phyloP scores from a whole-genome alignment of 2,888 invertebrate genomes.

The Parthenolecanium corni region DNA sequence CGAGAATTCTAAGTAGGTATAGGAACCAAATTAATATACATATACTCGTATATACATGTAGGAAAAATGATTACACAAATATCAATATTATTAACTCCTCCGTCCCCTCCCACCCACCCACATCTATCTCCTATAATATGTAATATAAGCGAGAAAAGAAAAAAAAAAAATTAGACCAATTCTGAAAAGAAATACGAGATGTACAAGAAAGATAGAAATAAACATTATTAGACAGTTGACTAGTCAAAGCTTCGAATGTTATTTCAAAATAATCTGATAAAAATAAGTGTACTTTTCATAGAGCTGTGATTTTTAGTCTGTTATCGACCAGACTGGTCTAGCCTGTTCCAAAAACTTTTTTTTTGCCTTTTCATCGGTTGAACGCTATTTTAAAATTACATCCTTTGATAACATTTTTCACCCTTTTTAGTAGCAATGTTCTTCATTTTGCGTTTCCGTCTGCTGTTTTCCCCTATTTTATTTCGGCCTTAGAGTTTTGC shows the following conservation, averaged over 20 bases:
- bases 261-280: conserved; percentile 23
- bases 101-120: too few relatives aligned
- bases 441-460: conserved; percentile 9
- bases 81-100: too few relatives aligned
- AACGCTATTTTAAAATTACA: conserved; percentile 23
- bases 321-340: conserved; percentile 23
- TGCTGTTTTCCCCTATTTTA: background rate
- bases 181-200: too few relatives aligned
- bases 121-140: too few relatives aligned
- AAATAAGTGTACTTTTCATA: conserved; percentile 12
- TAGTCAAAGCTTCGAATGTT: conserved; percentile 18
- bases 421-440: conserved; percentile 17
- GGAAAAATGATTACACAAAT: too few relatives aligned
- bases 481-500: background rate
- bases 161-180: too few relatives aligned
- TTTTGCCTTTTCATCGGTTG: conserved; percentile 10
- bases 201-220: too few relatives aligned
- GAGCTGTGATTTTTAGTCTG: conserved; percentile 19
- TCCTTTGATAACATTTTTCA: conserved; percentile 25
- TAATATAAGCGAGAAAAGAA: too few relatives aligned
- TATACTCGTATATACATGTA: too few relatives aligned
- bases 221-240: background rate
- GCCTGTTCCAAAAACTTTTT: conserved; percentile 23
- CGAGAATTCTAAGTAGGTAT: too few relatives aligned
- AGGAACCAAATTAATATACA: too few relatives aligned